phyloP scores from a whole-genome alignment of 2,797 vertebrate species.

The Linurgus olivaceus region DNA sequence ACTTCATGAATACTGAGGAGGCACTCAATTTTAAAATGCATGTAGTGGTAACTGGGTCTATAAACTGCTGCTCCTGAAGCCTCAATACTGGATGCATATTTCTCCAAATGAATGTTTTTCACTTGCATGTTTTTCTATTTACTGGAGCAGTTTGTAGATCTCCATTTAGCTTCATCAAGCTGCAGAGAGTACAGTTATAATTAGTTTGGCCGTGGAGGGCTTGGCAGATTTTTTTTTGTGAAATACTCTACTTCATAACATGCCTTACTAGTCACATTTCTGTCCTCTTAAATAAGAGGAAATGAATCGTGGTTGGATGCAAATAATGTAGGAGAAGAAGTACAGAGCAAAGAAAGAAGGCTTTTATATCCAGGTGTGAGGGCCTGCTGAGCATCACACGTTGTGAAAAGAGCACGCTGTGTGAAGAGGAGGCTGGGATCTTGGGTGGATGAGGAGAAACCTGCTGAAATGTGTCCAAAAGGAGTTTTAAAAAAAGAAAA shows the following conservation, averaged over 20 bases:
- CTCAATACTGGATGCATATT: conserved; percentile 30
- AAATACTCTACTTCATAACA: conserved; percentile 35
- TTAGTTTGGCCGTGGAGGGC: conserved; percentile 45
- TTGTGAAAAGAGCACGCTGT: not conserved
- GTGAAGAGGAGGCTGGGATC: not conserved
- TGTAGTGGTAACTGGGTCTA: conserved; percentile 36
- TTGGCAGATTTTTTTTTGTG: conserved; percentile 13
- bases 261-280: conserved; percentile 56
- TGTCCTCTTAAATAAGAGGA: conserved; percentile 52
- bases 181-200: conserved; percentile 16
- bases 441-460: not conserved
- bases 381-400: not conserved
- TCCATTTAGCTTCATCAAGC: conserved; percentile 55
- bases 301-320: conserved; percentile 8
- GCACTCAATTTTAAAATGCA: conserved; percentile 63
- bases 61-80: conserved; percentile 41
- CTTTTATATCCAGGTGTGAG: not conserved
- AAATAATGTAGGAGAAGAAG: not conserved
- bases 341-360: not conserved
- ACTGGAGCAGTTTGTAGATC: conserved; percentile 49
- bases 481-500: not conserved
- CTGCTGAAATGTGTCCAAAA: not conserved
- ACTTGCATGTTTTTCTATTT: conserved; percentile 45
- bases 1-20: conserved; percentile 69
- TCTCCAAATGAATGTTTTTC: conserved; percentile 12